phyloP scores from a whole-genome alignment of 2,888 invertebrate genomes.

The Odiellus spinosus region DNA sequence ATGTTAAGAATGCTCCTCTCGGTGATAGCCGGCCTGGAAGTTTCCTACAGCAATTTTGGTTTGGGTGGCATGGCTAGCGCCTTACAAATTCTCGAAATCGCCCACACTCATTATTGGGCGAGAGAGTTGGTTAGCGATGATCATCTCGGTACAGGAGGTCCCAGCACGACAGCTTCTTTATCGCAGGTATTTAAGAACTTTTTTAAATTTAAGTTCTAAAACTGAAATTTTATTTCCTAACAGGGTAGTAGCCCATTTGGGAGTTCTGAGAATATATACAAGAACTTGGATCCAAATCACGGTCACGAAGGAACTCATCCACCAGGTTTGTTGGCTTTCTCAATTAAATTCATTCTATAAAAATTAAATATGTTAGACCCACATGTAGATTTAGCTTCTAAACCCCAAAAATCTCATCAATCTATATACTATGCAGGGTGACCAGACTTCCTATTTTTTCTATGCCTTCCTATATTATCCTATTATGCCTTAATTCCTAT shows the following conservation, averaged over 20 bases:
- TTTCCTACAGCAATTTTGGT: constrained; percentile 80
- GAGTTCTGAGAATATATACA: constrained; percentile 44
- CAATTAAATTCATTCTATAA: too few species aligned
- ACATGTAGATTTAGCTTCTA: too few species aligned
- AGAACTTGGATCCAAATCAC: constrained; percentile 12
- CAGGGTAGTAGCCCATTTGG: constrained; percentile 49
- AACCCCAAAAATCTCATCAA: too few species aligned
- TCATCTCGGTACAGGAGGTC: constrained; percentile 21
- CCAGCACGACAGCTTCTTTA: constrained; percentile 29
- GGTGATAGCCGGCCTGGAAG: constrained; percentile 74
- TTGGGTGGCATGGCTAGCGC: constrained; percentile 89
- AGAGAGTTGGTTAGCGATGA: constrained; percentile 51
- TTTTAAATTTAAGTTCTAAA: neutral
- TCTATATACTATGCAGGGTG: too few species aligned
- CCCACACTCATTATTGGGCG: constrained; percentile 96
- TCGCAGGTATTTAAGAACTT: constrained; percentile 28
- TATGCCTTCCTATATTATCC: too few species aligned
- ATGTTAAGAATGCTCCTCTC: constrained; percentile 83
- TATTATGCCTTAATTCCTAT: too few species aligned
- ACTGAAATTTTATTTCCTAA: constrained; percentile 17
- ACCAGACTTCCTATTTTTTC: too few species aligned
- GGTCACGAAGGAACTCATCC: too few species aligned
- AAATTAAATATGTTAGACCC: too few species aligned
- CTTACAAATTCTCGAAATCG: constrained; percentile 91
- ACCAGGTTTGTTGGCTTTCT: too few species aligned